phyloP scores from a whole-genome alignment of 1,140 invertebrate genomes.

The Sminthurides bifidus region DNA sequence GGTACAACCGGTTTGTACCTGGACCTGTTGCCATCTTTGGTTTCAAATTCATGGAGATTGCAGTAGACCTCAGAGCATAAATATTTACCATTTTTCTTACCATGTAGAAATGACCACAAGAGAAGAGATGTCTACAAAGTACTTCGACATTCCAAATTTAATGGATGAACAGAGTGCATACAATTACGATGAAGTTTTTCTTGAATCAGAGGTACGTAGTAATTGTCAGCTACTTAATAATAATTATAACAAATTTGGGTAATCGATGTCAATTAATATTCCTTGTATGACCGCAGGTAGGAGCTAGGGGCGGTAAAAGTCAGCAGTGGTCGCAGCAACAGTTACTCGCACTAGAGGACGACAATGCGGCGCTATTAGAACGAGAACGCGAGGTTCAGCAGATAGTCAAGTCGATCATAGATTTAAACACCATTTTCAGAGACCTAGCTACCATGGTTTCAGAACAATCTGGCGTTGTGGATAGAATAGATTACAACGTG shows the following conservation, averaged over 20 bases:
- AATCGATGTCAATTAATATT: constrained; percentile 30
- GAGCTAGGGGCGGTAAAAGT: constrained; percentile 38
- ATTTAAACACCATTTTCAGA: constrained; percentile 89
- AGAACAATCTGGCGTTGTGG: constrained; percentile 82
- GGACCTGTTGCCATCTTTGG: too few species aligned
- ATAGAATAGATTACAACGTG: constrained; percentile 92
- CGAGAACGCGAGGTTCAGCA: constrained; percentile 79
- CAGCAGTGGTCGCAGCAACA: constrained; percentile 50
- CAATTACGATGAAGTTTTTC: constrained; percentile 29
- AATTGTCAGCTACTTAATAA: constrained; percentile 15
- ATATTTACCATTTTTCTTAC: constrained; percentile 2
- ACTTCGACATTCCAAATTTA: constrained; percentile 47
- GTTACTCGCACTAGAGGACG: constrained; percentile 69
- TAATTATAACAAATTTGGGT: constrained; percentile 15
- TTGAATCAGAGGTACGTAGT: constrained; percentile 21
- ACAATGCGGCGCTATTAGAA: constrained; percentile 58
- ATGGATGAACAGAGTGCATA: constrained; percentile 14
- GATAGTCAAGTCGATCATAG: constrained; percentile 81
- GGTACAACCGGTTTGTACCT: too few species aligned
- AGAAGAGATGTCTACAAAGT: constrained; percentile 76
- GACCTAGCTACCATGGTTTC: constrained; percentile 50
- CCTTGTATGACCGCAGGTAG: too few species aligned
- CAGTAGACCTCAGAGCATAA: too few species aligned
- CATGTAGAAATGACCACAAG: constrained; percentile 61
- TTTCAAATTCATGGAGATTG: too few species aligned